These are phyloP conservation scores for Anguilla megastoma DNA, from an alignment of 2,797 vertebrate species.

Conservation along the genomic window DNA sequence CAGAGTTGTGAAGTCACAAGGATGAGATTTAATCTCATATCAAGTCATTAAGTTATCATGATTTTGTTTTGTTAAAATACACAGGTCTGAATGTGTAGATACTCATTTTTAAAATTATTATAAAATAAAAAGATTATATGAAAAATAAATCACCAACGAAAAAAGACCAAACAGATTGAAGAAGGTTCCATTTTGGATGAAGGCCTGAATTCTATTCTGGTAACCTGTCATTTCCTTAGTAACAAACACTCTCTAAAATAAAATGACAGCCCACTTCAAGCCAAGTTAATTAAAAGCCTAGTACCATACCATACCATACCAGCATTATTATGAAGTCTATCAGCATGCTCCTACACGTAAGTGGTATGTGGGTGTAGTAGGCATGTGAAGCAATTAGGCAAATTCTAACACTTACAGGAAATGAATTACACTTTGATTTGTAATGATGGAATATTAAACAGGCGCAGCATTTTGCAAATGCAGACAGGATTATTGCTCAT, in stretches of 20 bases:
- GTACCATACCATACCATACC: slow-evolving; percentile 41
- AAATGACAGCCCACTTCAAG: slow-evolving; percentile 46
- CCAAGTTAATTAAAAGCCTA: slow-evolving; percentile 59
- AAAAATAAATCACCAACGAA: not conserved
- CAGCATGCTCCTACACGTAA: slow-evolving; percentile 45
- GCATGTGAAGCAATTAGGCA: slow-evolving; percentile 58
- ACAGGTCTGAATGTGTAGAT: not conserved
- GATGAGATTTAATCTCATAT: not conserved
- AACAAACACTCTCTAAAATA: not conserved
- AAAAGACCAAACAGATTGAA: not conserved
- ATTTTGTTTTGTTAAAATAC: not conserved
- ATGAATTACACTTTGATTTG: slow-evolving; percentile 66
- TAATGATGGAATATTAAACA: slow-evolving; percentile 56
- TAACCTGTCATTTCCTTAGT: not conserved
- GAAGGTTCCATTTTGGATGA: not conserved
- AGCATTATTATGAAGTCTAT: slow-evolving; percentile 60
- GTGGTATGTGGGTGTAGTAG: slow-evolving; percentile 42
- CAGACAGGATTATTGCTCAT: slow-evolving; percentile 42
- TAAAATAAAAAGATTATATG: no score
- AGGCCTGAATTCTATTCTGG: slow-evolving; percentile 20
- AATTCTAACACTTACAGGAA: slow-evolving; percentile 62
- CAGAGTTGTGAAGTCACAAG: not conserved
- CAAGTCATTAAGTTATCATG: not conserved
- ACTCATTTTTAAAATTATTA: not conserved
- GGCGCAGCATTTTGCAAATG: slow-evolving; percentile 39